Evolutionary conservation across 2,797 vertebrate genomes (phyloP).

Genomic region (Podarcis siculus): DNA sequence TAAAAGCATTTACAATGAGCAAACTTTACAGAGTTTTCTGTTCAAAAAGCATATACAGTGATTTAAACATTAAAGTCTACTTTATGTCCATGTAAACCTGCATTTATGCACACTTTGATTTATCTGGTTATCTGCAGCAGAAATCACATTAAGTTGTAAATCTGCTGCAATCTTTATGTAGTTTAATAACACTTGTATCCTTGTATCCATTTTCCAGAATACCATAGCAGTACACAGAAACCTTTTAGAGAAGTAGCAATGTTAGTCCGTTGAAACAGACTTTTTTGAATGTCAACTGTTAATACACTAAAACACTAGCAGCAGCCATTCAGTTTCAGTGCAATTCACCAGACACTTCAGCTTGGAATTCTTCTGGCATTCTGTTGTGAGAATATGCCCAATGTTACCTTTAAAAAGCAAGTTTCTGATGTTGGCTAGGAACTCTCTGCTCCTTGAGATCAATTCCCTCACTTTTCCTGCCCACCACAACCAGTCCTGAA

Average conservation of each 20-base stretch:
- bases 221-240: not conserved
- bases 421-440: not conserved
- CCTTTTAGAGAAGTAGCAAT: not conserved
- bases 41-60: conserved; percentile 23
- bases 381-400: not conserved
- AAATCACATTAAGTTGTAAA: not conserved
- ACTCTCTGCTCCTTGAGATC: not conserved
- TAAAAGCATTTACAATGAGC: conserved; percentile 20
- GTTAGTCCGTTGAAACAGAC: not conserved
- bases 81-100: not conserved
- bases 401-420: not conserved
- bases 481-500: not conserved
- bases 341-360: not conserved
- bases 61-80: not conserved
- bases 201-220: not conserved
- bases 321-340: not conserved
- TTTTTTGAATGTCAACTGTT: fast-evolving
- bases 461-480: not conserved
- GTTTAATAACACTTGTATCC: not conserved
- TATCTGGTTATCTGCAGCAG: not conserved
- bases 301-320: not conserved
- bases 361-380: not conserved
- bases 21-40: conserved; percentile 40
- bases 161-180: fast-evolving
- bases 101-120: not conserved